Base-by-base conservation (phyloP, 2,797 vertebrate species). In the Dipus sagitta region DNA sequence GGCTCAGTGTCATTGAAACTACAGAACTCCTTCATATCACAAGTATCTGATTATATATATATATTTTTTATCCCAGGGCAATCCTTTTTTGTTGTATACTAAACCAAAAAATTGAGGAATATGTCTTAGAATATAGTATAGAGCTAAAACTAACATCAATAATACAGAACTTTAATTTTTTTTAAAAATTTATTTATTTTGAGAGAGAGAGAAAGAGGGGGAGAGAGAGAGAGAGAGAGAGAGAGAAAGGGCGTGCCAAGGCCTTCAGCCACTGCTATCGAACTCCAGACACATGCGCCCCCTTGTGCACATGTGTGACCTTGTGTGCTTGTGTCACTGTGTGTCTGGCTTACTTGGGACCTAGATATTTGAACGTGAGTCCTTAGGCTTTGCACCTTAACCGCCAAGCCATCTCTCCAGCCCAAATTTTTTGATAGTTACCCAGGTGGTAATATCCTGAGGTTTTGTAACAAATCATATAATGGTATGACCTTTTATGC, bases 101-200 rank as follows among this genome's bases (percentile, higher is more conserved):
- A 88, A 94, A 83, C 30, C 38, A 38, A 38, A 38, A 86, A 82
- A 58, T 42, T 90, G 26, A 34, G 58, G 28, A 52, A 54, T 93
- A 28, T 91, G 14, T 92, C 93, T 95, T 84, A 34, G 93, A 91
- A 47, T 89, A 18, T 91, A 79, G 84, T 86, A 68, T 86, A 86
- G 78, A 84, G 70, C 86, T 94, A 77, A 97, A 93, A 72, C 34
- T 93, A 82, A 72, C 93, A 65, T 86, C 81, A 96, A n/a, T 97
- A 93, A 93, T 95, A 12, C 78, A 85, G 52, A 89, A 47, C 24
- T 79, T 96, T 95, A 47, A 47, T 7, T 47, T 47, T 47, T 47
- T 47, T 47, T 68, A 38, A 38, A 38, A 38, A 38, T 38, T 38
- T 38, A 38, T 38, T 38, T 38, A 38, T 38, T 38, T 38, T 38